Base-by-base conservation (phyloP, 2,888 invertebrate species). In the Pachycephus smyrnensis region DNA sequence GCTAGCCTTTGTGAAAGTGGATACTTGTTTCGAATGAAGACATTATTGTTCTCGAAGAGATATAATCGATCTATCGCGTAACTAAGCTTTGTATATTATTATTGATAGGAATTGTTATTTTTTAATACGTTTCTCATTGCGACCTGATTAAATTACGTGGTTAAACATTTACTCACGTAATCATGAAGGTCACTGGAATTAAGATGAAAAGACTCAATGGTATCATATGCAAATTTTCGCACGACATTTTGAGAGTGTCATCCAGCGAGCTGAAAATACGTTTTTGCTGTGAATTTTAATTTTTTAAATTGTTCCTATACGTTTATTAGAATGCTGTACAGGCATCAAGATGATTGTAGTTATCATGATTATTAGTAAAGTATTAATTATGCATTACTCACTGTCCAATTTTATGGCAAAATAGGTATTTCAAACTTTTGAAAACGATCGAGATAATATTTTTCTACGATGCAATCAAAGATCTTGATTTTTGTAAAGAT, bases 131-230 rank as follows among this genome's bases (percentile, higher is more conserved):
- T 4, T 32, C 12, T 12, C 30, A 32, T 32, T 12, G 30, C 31
- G 77, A 73, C 78, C 30, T 30, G 68, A 30, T 75, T 68, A 12
- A 69, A 68, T 73, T 79, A 68, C 73, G 33, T 75, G 79, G 77
- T 75, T 36, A 69, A 69, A 35, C 40, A 37, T 68, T 33, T 80
- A 92, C 92, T 91, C 86, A 92, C 92, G 91, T 92, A 84, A 90
- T 89, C 76, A 91, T 83, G 79, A 92, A 91, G 23, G 92, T 92
- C 68, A 87, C 88, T 32, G 92, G 92, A 77, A 92, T 91, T n/a
- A 92, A 81, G 74, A 91, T 89, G 83, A 91, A 91, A 68, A 92
- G 87, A 76, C 89, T 88, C 77, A 92, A 79, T 37, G 92, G 92
- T 78, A 92, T 83, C 76, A 89, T 85, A 84, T 92, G 90, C 33